Base-by-base conservation (phyloP, 2,888 invertebrate species). In the Psylliodes chrysocephalus region DNA sequence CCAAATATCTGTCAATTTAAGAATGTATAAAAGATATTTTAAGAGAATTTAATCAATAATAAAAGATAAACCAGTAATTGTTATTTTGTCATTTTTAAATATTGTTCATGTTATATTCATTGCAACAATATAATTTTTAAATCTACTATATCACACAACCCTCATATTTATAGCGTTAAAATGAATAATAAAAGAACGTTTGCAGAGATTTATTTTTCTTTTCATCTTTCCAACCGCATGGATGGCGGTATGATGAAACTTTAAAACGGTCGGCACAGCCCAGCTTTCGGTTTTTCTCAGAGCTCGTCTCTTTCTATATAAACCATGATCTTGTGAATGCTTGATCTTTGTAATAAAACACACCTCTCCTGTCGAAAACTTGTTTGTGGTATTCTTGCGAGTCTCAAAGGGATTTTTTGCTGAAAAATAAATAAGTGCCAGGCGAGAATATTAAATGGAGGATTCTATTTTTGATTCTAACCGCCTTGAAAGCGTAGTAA, bases 161-260 rank as follows among this genome's bases (percentile, higher is more conserved):
- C 33, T 8, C 42, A 30, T 53, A 51, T 40, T 42, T 19, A 18
- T 33, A 60, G 49, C 33, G 30, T 60, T 25, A 57, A 65, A 49
- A 57, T 65, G 57, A 65, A 65, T 59, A 65, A 65, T 62, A 57
- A 62, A 65, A 62, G 42, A 54, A 59, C 55, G 54, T 40, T 60
- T 38, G 56, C 52, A 14, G 51, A 49, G 63, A 52, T 63, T 66
- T 66, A 17, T 7, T 53, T 12, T 40, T 14, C 17, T 15, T 40
- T 49, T 61, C 51, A 40, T 42, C 57, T 65, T 60, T 52, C 42
- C 52, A 46, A 53, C 53, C 53, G 33, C 40, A 35, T 25, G 40
- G 17, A 53, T 40, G 12, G 53, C 56, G 52, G 60, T 49, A 33
- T 49, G 30, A 65, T 65, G 49, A 65, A 65, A 65, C 46, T 61